Percentiles rank a stretch among this genome's conserved stretches.
Evolutionary conservation across 1,140 invertebrate genomes (phyloP).

Genomic region (Sycophila sp.): DNA sequence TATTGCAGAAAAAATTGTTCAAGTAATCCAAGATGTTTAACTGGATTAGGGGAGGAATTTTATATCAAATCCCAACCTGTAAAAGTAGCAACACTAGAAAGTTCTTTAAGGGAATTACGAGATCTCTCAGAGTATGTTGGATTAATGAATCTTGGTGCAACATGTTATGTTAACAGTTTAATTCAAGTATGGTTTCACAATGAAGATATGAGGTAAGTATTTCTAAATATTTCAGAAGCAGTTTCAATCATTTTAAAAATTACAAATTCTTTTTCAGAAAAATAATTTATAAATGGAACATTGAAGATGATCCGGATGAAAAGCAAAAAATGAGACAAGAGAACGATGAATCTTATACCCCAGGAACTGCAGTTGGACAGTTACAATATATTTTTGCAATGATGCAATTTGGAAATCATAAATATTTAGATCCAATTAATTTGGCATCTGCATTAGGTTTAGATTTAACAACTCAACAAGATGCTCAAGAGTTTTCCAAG

Average conservation of each 20-base stretch:
- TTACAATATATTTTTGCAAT: constrained; percentile 77
- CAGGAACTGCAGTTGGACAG: constrained; percentile 68
- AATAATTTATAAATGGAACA: constrained; percentile 74
- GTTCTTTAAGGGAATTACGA: constrained; percentile 67
- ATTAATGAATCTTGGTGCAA: constrained; percentile 77
- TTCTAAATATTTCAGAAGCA: no score
- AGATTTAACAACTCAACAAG: constrained; percentile 74
- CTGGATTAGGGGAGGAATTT: constrained; percentile 71
- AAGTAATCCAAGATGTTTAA: constrained; percentile 75
- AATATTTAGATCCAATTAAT: constrained; percentile 72
- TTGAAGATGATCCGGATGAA: constrained; percentile 66
- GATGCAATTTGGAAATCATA: constrained; percentile 71
- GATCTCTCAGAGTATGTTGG: constrained; percentile 70
- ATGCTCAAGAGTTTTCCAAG: constrained; percentile 82
- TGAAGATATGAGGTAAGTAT: constrained; percentile 70
- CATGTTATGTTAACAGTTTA: constrained; percentile 80
- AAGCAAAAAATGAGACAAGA: constrained; percentile 50
- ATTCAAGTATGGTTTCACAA: constrained; percentile 82
- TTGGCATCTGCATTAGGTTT: constrained; percentile 74
- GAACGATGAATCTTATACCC: constrained; percentile 54
- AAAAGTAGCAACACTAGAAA: constrained; percentile 64
- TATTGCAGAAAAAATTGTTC: constrained; percentile 71
- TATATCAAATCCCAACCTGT: constrained; percentile 59
- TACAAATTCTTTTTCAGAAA: constrained; percentile 58
- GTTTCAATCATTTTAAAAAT: no score